A percentile compares a stretch with the other conserved stretches of the same genome.
These are phyloP conservation scores for Tychaedon coryphoeus DNA, from an alignment of 2,113 vertebrate genomes.

Conservation along the genomic window DNA sequence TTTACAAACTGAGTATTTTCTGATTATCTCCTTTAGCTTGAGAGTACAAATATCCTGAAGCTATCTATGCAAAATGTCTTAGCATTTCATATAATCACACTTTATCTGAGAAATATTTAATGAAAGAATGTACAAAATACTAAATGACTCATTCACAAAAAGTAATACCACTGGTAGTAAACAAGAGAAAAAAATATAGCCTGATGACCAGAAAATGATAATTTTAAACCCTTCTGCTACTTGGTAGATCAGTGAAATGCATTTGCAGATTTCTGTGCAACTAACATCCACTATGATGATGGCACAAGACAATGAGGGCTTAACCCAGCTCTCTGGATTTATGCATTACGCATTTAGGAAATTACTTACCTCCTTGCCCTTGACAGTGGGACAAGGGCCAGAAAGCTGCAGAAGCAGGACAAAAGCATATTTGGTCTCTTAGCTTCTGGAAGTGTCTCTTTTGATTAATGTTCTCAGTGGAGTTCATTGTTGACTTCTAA, in stretches of 20 bases:
- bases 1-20: not conserved
- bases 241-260: not conserved
- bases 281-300: not conserved
- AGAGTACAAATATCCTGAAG: not conserved
- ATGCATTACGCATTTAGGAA: not conserved
- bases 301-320: not conserved
- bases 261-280: not conserved
- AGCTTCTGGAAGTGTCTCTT: not conserved
- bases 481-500: not conserved
- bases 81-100: not conserved
- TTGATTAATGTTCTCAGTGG: not conserved
- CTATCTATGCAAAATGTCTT: not conserved
- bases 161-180: not conserved
- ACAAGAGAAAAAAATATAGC: not conserved
- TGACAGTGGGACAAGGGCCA: not conserved
- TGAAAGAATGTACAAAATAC: not conserved
- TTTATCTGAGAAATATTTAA: not conserved
- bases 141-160: not conserved
- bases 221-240: not conserved
- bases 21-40: not conserved
- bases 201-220: not conserved
- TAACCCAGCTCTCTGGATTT: not conserved
- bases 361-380: conserved; percentile 2
- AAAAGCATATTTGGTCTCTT: not conserved
- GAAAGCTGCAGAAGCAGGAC: not conserved